A percentile compares a stretch with the other conserved stretches of the same genome.
These are phyloP conservation scores for Perccottus glenii DNA, from an alignment of 2,113 vertebrate genomes.

Conservation along the genomic window DNA sequence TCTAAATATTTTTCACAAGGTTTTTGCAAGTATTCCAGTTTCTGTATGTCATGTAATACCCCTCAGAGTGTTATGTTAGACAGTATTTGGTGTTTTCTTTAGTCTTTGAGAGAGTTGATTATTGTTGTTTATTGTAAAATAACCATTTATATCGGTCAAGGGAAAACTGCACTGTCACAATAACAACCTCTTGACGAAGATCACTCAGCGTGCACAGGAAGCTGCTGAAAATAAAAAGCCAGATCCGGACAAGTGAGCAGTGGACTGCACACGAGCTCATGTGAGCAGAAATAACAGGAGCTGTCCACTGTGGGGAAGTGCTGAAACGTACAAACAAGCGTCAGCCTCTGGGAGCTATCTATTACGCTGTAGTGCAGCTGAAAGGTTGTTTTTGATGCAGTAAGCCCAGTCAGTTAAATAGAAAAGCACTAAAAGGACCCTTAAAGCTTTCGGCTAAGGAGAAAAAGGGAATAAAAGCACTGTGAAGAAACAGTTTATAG, in stretches of 20 bases:
- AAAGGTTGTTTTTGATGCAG: not conserved
- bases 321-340: constrained; percentile 32
- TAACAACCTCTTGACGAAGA: not conserved
- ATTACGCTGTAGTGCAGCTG: constrained; percentile 54
- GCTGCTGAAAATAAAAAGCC: not conserved
- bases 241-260: not conserved
- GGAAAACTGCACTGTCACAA: constrained; percentile 42
- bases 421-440: not conserved
- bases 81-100: not conserved
- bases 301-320: constrained; percentile 30
- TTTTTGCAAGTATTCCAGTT: not conserved
- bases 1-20: not conserved
- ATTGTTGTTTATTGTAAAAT: not conserved
- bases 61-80: not conserved
- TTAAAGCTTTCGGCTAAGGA: not conserved
- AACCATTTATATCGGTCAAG: not conserved
- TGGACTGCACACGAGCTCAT: not conserved
- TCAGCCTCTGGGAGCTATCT: constrained; percentile 46
- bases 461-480: not conserved
- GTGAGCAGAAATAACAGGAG: constrained; percentile 25
- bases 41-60: not conserved
- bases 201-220: constrained; percentile 14
- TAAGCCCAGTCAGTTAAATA: constrained; percentile 7
- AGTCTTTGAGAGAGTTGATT: not conserved
- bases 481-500: not conserved